Evolutionary conservation across 2,113 vertebrate genomes (phyloP), one percentile per base, ranked within the genome.

Genomic region (Rattus rattus): DNA sequence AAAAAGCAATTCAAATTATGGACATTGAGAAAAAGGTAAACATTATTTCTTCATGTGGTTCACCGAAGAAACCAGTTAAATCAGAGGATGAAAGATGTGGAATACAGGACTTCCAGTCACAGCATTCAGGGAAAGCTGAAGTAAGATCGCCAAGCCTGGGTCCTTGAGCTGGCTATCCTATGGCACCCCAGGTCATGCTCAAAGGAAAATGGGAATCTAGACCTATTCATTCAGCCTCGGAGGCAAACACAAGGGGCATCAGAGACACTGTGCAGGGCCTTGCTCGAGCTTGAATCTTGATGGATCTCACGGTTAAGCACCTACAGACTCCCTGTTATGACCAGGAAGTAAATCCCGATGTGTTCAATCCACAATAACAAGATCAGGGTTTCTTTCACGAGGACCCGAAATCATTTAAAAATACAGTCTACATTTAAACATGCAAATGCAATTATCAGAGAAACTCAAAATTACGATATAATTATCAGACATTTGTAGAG

Each of bases 401-500:
- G 54, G 16, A 95, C 52, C 59, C 26, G 59, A 89, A 96, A 89
- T 16, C 28, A 70, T 76, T 79, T 59, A 22, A 30, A 76, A 91
- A 70, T 7, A 36, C 8, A 86, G 47, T 33, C 52, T 84, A 89
- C 26, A 65, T 90, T 95, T 52, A 83, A 83, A 69, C 65, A 39
- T 56, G 4, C 47, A 72, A 92, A 69, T 49, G 6, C 3, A 94
- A 75, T 88, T 56, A 88, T 90, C 43, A 88, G 39, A 75, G 61
- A 90, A 84, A 39, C 5, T 90, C 47, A 90, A 93, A 94, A 84
- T 88, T 89, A 69, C 65, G 5, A 72, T 59, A 59, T 52, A 87
- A 80, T 90, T 72, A 72, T 17, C 26, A 63, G 76, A 59, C 24
- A 56, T 76, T 33, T 88, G 14, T 59, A 76, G 13, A 93, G 6